Evolutionary conservation across 1,140 invertebrate species (phyloP).

Genomic region (Ctenoplectra terminalis): DNA sequence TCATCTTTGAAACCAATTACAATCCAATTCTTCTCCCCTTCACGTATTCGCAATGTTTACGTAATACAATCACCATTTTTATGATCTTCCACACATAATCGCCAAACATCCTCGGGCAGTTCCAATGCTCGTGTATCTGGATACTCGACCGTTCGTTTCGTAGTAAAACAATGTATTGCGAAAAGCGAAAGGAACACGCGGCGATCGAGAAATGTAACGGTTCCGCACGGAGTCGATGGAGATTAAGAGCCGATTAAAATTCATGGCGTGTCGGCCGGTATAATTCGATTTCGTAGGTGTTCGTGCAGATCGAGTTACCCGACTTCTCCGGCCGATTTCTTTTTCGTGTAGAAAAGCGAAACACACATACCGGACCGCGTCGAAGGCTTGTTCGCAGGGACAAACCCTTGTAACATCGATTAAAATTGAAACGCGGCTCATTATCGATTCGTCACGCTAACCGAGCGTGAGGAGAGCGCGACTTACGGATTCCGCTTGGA

Average conservation of each 20-base stretch:
- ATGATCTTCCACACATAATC: not conserved
- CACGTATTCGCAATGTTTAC: not conserved
- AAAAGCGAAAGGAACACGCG: conserved; percentile 42
- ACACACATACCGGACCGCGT: not conserved
- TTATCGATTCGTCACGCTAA: conserved; percentile 60
- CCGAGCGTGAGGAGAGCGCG: conserved; percentile 45
- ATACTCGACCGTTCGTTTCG: not conserved
- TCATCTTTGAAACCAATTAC: too few relatives aligned
- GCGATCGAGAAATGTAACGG: conserved; percentile 46
- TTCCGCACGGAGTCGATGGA: conserved; percentile 3
- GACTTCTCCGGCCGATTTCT: conserved; percentile 23
- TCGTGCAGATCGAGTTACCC: conserved; percentile 59
- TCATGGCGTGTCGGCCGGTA: conserved; percentile 56
- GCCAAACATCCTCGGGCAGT: not conserved
- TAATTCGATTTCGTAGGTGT: conserved; percentile 64
- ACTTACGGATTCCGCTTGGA: conserved; percentile 49
- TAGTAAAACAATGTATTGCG: conserved; percentile 45
- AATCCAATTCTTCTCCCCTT: not conserved
- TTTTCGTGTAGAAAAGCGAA: conserved; percentile 18
- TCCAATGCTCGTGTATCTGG: not conserved
- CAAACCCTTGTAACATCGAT: conserved; percentile 39
- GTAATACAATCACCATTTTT: not conserved
- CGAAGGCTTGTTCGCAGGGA: not conserved
- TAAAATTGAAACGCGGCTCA: conserved; percentile 53
- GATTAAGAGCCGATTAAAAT: conserved; percentile 61